Base-by-base conservation (phyloP, 2,888 invertebrate genomes). In the Cremastinae sp. region DNA sequence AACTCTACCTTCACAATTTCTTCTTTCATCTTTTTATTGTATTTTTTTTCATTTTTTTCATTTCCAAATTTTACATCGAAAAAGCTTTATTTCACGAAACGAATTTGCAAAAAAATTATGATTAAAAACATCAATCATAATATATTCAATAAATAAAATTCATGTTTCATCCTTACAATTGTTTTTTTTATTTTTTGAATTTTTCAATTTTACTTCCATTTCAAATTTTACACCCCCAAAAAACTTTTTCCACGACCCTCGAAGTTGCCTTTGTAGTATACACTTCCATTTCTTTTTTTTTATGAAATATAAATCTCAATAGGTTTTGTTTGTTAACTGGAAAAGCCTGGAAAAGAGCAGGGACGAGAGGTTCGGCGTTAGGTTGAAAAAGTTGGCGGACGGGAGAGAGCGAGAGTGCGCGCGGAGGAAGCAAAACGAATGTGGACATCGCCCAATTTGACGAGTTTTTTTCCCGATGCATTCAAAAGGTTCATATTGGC, bases 401-500 rank as follows among this genome's bases (percentile, higher is more conserved):
- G 12, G 4, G 12, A 9, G 9, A 5, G 12, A 2, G 9, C n/a
- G 12, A 41, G 12, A 10, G 14, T 37, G 43, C 43, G 39, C 37
- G 35, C 35, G 39, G 49, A 41, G 10, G 47, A 61, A 47, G 37
- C 28, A 37, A 62, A 66, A 56, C 58, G 71, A 71, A 68, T 58
- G 69, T 66, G 71, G 69, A 71, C 75, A 68, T 72, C 68, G 72
- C 75, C 68, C 72, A 72, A 78, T 75, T 78, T 74, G 69, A 74
- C 45, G 64, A 56, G 71, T 71, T 75, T 79, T 68, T 74, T 49
- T 28, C 51, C 14, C 55, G 58, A 69, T 68, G 71, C 74, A 71
- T 53, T 75, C 69, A 49, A 70, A n/a, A 28, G 58, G 58, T 64
- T 59, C 49, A 68, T 47, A 22, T 55, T 55, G 61, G 35, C 28